Conservation (phyloP, 2,113 vertebrate species). For the Sphaerodactylus townsendi region DNA sequence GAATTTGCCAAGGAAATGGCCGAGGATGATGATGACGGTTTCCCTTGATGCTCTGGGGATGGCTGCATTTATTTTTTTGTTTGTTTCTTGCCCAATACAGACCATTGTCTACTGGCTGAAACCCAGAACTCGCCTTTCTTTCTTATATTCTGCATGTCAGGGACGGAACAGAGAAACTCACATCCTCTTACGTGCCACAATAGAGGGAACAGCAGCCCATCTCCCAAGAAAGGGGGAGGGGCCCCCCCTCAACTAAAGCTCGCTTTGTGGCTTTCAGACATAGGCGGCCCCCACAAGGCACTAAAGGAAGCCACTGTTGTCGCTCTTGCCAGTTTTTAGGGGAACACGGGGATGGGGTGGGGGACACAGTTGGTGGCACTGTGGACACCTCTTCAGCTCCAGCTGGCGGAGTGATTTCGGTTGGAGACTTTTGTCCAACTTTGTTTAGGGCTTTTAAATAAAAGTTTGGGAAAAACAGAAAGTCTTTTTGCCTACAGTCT, state of each 20-base stretch:
- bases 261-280: not conserved
- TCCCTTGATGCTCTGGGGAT: conserved; percentile 80
- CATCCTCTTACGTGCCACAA: conserved; percentile 10
- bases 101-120: conserved; percentile 24
- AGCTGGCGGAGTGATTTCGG: conserved; percentile 34
- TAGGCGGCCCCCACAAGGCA: conserved; percentile 19
- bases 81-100: conserved; percentile 41
- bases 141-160: conserved; percentile 64
- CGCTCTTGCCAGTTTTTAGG: not conserved
- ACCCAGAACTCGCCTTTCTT: conserved; percentile 44
- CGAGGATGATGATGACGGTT: conserved; percentile 95
- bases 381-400: not conserved
- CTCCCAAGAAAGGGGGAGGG: not conserved
- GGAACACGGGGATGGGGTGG: conserved; percentile 38
- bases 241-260: conserved; percentile 31
- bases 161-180: conserved; percentile 29
- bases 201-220: not conserved
- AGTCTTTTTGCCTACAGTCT: not conserved
- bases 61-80: conserved; percentile 55
- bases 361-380: not conserved
- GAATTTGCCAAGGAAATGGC: conserved; percentile 99
- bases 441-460: conserved; percentile 80
- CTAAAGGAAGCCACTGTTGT: not conserved
- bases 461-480: conserved; percentile 57
- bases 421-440: conserved; percentile 73